phyloP scores from a whole-genome alignment of 2,113 vertebrate genomes.

The Amia ocellicauda region DNA sequence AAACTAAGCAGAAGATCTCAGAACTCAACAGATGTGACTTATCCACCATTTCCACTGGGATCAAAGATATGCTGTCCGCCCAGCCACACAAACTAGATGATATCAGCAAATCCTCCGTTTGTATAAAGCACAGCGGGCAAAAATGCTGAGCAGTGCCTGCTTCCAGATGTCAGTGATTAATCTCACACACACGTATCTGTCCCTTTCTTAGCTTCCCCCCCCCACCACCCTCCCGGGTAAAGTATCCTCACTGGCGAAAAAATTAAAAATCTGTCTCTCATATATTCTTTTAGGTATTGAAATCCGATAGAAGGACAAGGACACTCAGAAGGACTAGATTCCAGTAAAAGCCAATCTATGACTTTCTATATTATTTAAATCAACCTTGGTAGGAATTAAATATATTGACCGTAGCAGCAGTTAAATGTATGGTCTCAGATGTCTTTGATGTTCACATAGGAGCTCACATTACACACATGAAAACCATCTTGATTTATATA shows the following conservation, averaged over 20 bases:
- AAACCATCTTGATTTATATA: slow-evolving; percentile 9
- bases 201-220: not conserved
- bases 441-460: slow-evolving; percentile 23
- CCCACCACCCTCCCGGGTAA: not conserved
- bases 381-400: too few species aligned
- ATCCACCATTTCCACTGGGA: slow-evolving; percentile 1
- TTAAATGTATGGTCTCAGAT: too few species aligned
- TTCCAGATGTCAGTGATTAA: slow-evolving; percentile 6
- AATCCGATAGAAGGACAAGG: slow-evolving; percentile 37
- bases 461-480: slow-evolving; percentile 22
- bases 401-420: too few species aligned
- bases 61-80: slow-evolving; percentile 6
- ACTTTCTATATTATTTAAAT: too few species aligned
- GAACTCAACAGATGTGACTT: slow-evolving; percentile 3
- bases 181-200: slow-evolving; percentile 1
- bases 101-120: slow-evolving; percentile 20
- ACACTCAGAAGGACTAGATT: slow-evolving; percentile 19
- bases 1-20: slow-evolving; percentile 7
- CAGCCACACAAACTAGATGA: not conserved
- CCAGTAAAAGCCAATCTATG: slow-evolving; percentile 34
- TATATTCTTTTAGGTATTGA: slow-evolving; percentile 4
- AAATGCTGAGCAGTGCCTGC: not conserved
- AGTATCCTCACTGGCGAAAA: not conserved
- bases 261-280: not conserved
- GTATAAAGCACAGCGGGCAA: not conserved